These are phyloP conservation scores for Ptilodon capucinus DNA, from an alignment of 2,888 invertebrate genomes.

Conservation along the genomic window DNA sequence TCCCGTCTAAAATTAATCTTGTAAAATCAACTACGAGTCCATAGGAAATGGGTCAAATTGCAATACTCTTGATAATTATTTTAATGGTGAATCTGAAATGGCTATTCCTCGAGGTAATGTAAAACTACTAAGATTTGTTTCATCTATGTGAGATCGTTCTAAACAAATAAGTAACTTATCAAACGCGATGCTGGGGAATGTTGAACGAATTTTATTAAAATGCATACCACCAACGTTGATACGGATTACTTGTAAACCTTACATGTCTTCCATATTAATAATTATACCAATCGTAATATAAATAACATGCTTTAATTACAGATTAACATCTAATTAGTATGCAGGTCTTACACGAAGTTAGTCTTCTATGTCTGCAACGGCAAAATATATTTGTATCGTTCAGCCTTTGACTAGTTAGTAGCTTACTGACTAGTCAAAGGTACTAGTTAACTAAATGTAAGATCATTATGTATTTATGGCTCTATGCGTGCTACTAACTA, in stretches of 20 bases:
- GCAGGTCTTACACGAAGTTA: background rate
- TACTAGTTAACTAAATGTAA: constrained; percentile 15
- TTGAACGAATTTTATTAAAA: background rate
- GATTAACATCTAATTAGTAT: background rate
- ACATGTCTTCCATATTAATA: background rate
- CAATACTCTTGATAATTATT: background rate
- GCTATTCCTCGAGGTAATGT: too few relatives aligned
- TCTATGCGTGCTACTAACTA: constrained; percentile 19
- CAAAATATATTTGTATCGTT: background rate
- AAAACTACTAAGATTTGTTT: too few relatives aligned
- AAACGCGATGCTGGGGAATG: too few relatives aligned
- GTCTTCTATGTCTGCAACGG: background rate
- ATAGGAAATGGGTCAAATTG: background rate
- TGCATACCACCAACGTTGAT: background rate
- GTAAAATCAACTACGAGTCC: background rate
- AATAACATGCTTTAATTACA: background rate
- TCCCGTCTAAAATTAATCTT: background rate
- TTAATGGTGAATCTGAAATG: background rate
- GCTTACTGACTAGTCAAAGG: constrained; percentile 12
- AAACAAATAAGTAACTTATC: too few relatives aligned
- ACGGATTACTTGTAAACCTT: background rate
- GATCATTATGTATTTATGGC: constrained; percentile 23
- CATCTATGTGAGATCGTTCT: too few relatives aligned
- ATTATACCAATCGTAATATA: background rate
- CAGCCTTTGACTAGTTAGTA: constrained; percentile 6